phyloP scores from a whole-genome alignment of 64 coral and sea anemone species.

The Exaiptasia diaphana region DNA sequence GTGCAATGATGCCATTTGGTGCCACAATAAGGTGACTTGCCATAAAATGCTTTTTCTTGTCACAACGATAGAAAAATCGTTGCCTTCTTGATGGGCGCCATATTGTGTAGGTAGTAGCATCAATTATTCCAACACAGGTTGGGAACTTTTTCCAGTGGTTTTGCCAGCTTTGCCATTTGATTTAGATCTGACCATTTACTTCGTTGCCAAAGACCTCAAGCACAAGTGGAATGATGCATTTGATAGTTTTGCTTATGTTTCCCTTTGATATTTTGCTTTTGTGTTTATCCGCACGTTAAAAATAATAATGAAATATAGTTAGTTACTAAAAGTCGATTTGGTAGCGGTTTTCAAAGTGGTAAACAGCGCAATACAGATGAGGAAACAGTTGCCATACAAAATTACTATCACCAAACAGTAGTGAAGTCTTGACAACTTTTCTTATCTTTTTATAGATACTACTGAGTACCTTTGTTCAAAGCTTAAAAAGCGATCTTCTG shows the following conservation, averaged over 20 bases:
- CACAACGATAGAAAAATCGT: neutral
- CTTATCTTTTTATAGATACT: no score
- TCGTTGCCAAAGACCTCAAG: neutral
- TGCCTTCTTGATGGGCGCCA: neutral
- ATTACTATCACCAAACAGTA: no score
- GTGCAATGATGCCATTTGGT: neutral
- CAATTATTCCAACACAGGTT: neutral
- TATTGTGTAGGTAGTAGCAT: neutral
- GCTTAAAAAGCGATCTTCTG: no score
- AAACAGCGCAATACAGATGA: no score
- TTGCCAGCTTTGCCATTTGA: neutral
- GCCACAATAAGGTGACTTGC: neutral
- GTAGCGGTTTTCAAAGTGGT: no score
- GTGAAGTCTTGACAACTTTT: no score
- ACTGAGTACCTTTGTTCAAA: no score
- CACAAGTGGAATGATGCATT: neutral
- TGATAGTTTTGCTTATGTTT: neutral
- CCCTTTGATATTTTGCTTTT: no score
- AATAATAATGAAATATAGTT: no score
- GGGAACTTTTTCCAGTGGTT: neutral
- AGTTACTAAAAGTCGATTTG: no score
- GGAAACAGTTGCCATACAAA: no score
- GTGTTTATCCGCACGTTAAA: no score
- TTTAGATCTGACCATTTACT: neutral
- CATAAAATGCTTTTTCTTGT: constrained; percentile 6